phyloP scores from a whole-genome alignment of 2,888 invertebrate genomes.

The Lathronympha strigana region DNA sequence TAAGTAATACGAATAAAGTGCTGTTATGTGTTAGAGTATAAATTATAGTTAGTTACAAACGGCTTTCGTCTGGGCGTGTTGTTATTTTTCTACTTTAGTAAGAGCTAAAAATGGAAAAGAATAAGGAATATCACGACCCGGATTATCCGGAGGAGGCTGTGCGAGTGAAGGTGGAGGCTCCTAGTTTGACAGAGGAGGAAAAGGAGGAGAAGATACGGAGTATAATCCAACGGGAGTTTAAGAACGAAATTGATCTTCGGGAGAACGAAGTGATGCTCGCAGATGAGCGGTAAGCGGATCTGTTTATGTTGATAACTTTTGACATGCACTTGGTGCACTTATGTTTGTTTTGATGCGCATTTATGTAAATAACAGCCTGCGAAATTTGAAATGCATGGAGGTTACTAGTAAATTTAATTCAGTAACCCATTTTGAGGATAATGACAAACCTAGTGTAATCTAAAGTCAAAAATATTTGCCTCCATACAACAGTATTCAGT shows the following conservation, averaged over 20 bases:
- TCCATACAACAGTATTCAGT: too few species aligned
- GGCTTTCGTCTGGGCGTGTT: conserved; percentile 57
- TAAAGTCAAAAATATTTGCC: too few species aligned
- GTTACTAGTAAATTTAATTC: too few species aligned
- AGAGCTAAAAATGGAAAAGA: conserved; percentile 66
- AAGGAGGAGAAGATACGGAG: conserved; percentile 80
- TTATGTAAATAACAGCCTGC: conserved; percentile 13
- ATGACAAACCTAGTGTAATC: too few species aligned
- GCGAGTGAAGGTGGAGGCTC: conserved; percentile 58
- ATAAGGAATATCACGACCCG: conserved; percentile 85
- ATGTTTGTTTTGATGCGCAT: conserved; percentile 32
- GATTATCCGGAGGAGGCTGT: conserved; percentile 77
- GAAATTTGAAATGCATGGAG: not conserved
- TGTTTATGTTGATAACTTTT: conserved; percentile 30
- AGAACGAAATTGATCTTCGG: conserved; percentile 86
- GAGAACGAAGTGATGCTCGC: conserved; percentile 89
- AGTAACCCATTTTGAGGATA: too few species aligned
- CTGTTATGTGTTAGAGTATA: conserved; percentile 44
- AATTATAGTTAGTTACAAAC: conserved; percentile 21
- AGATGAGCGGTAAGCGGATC: conserved; percentile 84
- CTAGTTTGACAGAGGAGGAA: conserved; percentile 64
- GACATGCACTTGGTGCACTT: conserved; percentile 33
- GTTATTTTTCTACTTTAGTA: conserved; percentile 54
- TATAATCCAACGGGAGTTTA: conserved; percentile 89
- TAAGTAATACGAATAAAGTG: conserved; percentile 40